These are phyloP conservation scores for Camponotus floridanus DNA, from an alignment of 1,140 invertebrate species.

Conservation along the genomic window DNA sequence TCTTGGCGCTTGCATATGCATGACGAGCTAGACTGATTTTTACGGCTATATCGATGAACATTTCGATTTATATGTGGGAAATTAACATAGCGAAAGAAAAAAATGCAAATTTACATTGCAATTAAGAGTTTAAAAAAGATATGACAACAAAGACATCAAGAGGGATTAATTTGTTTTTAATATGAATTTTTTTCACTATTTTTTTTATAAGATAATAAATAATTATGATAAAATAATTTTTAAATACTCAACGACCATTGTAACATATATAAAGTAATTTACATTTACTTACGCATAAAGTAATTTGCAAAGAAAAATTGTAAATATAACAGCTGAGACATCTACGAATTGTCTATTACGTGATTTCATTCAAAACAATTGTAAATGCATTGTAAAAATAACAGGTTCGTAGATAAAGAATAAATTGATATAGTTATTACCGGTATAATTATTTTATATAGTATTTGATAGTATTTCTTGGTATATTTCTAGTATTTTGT, in stretches of 20 bases:
- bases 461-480: neutral
- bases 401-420: neutral
- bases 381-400: neutral
- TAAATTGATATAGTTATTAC: neutral
- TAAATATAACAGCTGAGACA: neutral
- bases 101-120: neutral
- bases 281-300: no score
- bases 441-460: neutral
- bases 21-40: neutral
- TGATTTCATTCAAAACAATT: neutral
- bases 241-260: neutral
- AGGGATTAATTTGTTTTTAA: no score
- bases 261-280: neutral
- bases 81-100: neutral
- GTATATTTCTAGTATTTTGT: no score
- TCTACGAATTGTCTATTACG: neutral
- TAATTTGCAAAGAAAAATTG: neutral
- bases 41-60: neutral
- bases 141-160: neutral
- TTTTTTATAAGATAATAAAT: neutral
- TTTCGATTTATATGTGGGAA: neutral
- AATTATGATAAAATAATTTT: neutral
- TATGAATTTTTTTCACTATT: neutral
- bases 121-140: neutral
- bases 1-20: conserved; percentile 12